A percentile compares a stretch with the other conserved stretches of the same genome.
These are phyloP conservation scores for Invenusta paracnida DNA, from an alignment of 2,888 invertebrate species.

Conservation along the genomic window DNA sequence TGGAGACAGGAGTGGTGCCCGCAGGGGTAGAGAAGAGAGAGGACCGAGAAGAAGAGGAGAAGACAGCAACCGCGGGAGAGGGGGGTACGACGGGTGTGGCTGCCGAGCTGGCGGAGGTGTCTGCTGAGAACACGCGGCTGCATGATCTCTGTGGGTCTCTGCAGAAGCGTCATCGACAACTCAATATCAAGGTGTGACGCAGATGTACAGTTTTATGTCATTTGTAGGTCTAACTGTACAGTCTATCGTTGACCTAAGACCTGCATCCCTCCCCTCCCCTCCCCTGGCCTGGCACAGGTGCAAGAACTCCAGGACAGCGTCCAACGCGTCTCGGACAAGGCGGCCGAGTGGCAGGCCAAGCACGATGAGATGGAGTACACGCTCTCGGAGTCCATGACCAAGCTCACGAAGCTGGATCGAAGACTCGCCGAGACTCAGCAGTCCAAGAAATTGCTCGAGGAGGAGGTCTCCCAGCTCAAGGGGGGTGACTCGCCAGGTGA, in stretches of 20 bases:
- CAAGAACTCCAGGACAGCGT: slow-evolving; percentile 27
- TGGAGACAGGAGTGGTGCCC: neutral
- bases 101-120: slow-evolving; percentile 78
- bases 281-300: neutral
- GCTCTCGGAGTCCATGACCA: neutral
- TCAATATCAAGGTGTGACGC: slow-evolving; percentile 70
- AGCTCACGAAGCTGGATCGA: slow-evolving; percentile 31
- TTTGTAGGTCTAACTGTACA: too few species aligned
- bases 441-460: slow-evolving; percentile 29
- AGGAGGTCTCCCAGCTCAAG: slow-evolving; percentile 39
- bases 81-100: neutral
- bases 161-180: slow-evolving; percentile 86
- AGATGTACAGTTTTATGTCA: too few species aligned
- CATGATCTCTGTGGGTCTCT: slow-evolving; percentile 82
- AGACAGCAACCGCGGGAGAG: neutral
- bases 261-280: too few species aligned
- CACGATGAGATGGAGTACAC: slow-evolving; percentile 36
- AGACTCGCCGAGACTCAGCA: slow-evolving; percentile 31
- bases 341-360: slow-evolving; percentile 38
- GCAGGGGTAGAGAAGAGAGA: slow-evolving; percentile 36
- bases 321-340: neutral
- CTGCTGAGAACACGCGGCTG: slow-evolving; percentile 82
- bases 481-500: neutral
- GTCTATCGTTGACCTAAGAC: too few species aligned
- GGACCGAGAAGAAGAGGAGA: slow-evolving; percentile 30